These are phyloP conservation scores for Habrosyne pyritoides DNA, from an alignment of 2,888 invertebrate genomes.

Conservation along the genomic window DNA sequence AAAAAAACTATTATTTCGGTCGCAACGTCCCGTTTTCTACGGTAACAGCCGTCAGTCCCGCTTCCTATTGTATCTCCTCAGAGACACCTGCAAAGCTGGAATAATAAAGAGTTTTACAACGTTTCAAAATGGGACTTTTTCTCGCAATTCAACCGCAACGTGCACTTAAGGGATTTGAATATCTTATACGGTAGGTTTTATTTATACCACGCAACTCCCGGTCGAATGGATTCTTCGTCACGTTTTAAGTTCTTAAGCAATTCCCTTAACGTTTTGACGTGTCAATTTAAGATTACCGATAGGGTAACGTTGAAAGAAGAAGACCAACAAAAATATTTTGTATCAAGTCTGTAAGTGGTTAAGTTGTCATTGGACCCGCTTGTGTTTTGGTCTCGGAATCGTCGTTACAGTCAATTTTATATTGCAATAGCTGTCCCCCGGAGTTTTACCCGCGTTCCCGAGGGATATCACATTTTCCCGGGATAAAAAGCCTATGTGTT, in stretches of 20 bases:
- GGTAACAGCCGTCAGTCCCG: slow-evolving; percentile 57
- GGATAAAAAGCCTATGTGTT: too few relatives aligned
- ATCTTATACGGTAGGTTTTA: slow-evolving; percentile 79
- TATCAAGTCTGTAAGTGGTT: too few relatives aligned
- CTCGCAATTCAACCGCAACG: slow-evolving; percentile 81
- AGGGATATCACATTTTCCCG: too few relatives aligned
- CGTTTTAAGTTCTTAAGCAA: slow-evolving; percentile 67
- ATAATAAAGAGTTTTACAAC: slow-evolving; percentile 82
- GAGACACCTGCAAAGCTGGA: slow-evolving; percentile 79
- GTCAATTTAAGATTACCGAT: slow-evolving; percentile 13
- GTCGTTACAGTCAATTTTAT: too few relatives aligned
- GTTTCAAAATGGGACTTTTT: slow-evolving; percentile 80
- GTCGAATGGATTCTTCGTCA: slow-evolving; percentile 60
- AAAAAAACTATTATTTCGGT: slow-evolving; percentile 56
- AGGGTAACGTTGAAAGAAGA: background rate
- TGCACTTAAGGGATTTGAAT: slow-evolving; percentile 84
- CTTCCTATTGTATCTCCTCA: slow-evolving; percentile 62
- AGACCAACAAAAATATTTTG: too few relatives aligned
- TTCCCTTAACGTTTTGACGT: slow-evolving; percentile 52
- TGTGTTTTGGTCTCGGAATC: too few relatives aligned
- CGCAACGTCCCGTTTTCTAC: slow-evolving; percentile 39
- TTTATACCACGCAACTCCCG: slow-evolving; percentile 69
- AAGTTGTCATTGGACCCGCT: too few relatives aligned
- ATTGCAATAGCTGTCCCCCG: too few relatives aligned
- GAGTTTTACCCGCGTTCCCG: too few relatives aligned